These are phyloP conservation scores for Stigmatopora argus DNA, from an alignment of 2,113 vertebrate species.

Conservation along the genomic window DNA sequence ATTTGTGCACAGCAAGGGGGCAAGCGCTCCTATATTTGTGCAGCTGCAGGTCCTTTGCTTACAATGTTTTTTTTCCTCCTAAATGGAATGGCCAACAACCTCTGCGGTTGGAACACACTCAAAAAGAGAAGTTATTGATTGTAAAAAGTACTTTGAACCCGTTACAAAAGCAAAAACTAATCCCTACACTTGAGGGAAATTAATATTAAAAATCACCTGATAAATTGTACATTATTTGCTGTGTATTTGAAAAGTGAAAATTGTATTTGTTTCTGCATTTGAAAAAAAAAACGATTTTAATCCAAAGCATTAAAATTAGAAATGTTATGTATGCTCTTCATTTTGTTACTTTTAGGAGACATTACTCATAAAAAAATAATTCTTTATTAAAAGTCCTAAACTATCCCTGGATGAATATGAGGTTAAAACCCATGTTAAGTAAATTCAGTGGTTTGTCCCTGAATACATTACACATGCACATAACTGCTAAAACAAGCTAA, in stretches of 20 bases:
- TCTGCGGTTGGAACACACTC: neutral
- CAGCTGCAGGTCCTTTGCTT: conserved; percentile 46
- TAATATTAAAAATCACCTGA: neutral
- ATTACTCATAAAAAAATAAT: conserved; percentile 24
- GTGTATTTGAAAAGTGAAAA: neutral
- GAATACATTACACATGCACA: too few relatives aligned
- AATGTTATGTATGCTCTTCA: neutral
- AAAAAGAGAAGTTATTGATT: neutral
- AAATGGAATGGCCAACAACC: neutral
- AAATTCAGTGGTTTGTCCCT: too few relatives aligned
- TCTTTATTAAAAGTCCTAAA: neutral
- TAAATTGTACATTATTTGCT: neutral
- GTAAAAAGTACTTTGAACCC: neutral
- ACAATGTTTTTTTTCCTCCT: neutral
- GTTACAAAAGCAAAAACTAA: neutral
- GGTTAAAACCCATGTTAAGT: too few relatives aligned
- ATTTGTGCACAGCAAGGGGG: neutral
- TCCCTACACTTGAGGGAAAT: neutral
- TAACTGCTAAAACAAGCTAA: too few relatives aligned
- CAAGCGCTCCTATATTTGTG: conserved; percentile 48
- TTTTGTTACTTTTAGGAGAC: conserved; percentile 17
- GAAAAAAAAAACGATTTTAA: neutral
- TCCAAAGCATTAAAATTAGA: neutral
- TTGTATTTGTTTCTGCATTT: neutral
- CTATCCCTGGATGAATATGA: too few relatives aligned